Percentiles rank a stretch among this genome's conserved stretches.
These are phyloP conservation scores for Meda fulgida DNA, from an alignment of 2,797 vertebrate genomes.

Conservation along the genomic window DNA sequence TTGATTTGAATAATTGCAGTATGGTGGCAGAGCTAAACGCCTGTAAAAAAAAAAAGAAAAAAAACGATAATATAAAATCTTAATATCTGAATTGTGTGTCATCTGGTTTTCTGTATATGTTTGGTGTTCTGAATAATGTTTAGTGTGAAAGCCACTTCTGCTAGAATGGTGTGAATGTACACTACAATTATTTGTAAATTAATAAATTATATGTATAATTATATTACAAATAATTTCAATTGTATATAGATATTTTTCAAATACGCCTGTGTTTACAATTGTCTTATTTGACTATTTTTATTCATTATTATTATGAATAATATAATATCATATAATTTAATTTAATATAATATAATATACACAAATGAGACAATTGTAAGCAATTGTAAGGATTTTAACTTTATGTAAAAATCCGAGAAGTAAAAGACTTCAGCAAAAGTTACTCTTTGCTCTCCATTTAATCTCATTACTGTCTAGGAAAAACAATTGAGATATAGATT, in stretches of 20 bases:
- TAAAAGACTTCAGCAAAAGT: neutral
- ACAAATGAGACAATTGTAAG: neutral
- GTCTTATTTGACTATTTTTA: neutral
- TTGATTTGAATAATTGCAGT: conserved; percentile 47
- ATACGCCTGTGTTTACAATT: neutral
- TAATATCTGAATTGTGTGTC: neutral
- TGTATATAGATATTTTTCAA: neutral
- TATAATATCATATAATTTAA: neutral
- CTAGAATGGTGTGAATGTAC: neutral
- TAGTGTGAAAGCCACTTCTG: neutral
- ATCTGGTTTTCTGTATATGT: neutral
- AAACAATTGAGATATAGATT: neutral
- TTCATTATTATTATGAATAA: neutral
- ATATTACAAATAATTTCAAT: neutral
- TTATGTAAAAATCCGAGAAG: neutral
- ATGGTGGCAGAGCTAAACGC: neutral
- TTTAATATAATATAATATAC: neutral
- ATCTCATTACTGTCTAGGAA: neutral
- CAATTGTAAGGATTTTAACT: neutral
- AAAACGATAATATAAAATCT: neutral
- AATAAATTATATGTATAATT: neutral
- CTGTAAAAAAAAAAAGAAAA: neutral
- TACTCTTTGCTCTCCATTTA: neutral
- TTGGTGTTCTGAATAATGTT: neutral
- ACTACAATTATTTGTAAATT: neutral